phyloP scores from a whole-genome alignment of 2,113 vertebrate genomes.

The Aramus guarauna region DNA sequence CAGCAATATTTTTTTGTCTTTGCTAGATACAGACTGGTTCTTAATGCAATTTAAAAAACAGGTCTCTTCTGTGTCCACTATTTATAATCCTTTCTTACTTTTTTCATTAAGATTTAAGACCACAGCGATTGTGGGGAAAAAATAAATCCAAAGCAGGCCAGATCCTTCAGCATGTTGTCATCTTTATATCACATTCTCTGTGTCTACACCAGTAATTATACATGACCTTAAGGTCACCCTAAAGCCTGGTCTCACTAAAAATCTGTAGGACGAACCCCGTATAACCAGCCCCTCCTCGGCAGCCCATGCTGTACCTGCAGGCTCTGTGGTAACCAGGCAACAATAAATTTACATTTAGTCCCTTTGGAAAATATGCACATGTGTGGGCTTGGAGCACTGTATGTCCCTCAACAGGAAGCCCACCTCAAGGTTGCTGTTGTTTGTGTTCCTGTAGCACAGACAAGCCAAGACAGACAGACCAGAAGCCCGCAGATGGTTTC shows the following conservation, averaged over 20 bases:
- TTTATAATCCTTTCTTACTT: not conserved
- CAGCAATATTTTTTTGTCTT: not conserved
- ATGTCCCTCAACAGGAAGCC: not conserved
- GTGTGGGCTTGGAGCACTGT: not conserved
- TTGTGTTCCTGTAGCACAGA: not conserved
- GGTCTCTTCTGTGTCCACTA: not conserved
- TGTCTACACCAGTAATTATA: not conserved
- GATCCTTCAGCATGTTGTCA: not conserved
- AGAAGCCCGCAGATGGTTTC: not conserved
- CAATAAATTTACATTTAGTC: not conserved
- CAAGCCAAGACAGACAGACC: not conserved
- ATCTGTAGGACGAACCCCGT: accelerated
- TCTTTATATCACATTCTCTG: not conserved
- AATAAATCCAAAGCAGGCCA: not conserved
- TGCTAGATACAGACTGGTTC: not conserved
- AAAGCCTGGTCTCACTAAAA: not conserved
- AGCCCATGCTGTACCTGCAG: not conserved
- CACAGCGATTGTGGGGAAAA: not conserved
- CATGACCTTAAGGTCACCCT: not conserved
- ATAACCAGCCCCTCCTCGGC: not conserved
- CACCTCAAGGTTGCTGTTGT: not conserved
- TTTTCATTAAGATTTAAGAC: not conserved
- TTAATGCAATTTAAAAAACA: not conserved
- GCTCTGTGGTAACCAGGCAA: not conserved
- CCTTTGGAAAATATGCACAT: not conserved